phyloP scores from a whole-genome alignment of 2,888 invertebrate species.

The Habrosyne pyritoides region DNA sequence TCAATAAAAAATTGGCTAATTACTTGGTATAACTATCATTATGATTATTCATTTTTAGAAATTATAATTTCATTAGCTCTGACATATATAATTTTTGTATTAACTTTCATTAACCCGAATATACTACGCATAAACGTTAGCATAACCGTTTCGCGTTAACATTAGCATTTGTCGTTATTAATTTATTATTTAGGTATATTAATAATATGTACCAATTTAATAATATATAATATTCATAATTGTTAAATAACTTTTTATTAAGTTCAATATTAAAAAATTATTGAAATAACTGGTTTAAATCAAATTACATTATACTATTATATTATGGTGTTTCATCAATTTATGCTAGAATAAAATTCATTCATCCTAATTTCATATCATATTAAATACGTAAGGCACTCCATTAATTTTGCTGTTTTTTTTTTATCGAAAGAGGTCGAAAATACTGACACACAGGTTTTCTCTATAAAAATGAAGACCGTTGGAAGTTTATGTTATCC shows the following conservation, averaged over 20 bases:
- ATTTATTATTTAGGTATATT: slow-evolving; percentile 21
- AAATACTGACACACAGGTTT: slow-evolving; percentile 63
- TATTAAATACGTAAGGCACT: slow-evolving; percentile 84
- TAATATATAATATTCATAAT: slow-evolving; percentile 41
- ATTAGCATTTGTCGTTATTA: background rate
- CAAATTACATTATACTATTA: slow-evolving; percentile 74
- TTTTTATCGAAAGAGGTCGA: slow-evolving; percentile 73
- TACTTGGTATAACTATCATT: too few relatives aligned
- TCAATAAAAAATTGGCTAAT: too few relatives aligned
- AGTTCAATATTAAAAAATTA: slow-evolving; percentile 69
- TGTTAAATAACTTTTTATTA: slow-evolving; percentile 64
- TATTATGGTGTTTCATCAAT: slow-evolving; percentile 81
- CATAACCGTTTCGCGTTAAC: background rate
- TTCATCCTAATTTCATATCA: slow-evolving; percentile 80
- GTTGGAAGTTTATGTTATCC: slow-evolving; percentile 69
- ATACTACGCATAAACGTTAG: background rate
- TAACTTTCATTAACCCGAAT: background rate
- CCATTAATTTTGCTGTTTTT: slow-evolving; percentile 80
- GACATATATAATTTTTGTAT: too few relatives aligned
- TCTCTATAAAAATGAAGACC: slow-evolving; percentile 74
- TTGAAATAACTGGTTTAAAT: slow-evolving; percentile 71
- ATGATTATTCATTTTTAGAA: background rate
- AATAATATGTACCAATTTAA: slow-evolving; percentile 26
- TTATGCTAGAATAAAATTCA: slow-evolving; percentile 83
- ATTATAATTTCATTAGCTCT: background rate